Evolutionary conservation across 1,140 invertebrate genomes (phyloP).

Genomic region (Panagrolaimus sp.): DNA sequence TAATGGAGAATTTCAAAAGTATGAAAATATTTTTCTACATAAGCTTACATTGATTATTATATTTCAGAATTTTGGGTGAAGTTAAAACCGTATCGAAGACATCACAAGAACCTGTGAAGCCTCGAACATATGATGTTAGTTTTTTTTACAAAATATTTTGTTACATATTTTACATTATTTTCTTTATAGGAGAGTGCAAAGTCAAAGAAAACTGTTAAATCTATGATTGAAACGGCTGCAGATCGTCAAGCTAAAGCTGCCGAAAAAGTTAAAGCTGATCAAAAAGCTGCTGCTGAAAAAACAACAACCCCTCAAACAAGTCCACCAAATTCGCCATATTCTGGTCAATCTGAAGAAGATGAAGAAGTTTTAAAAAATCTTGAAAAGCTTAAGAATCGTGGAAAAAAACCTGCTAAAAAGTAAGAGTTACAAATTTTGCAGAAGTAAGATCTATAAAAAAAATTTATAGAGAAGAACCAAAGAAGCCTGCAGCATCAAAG

Average conservation of each 20-base stretch:
- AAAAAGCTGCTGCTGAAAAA: constrained; percentile 9
- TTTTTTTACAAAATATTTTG: constrained; percentile 63
- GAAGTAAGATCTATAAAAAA: too few species aligned
- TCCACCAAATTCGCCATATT: constrained; percentile 27
- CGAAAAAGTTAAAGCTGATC: constrained; percentile 17
- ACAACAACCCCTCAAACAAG: constrained; percentile 5
- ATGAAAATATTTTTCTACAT: constrained; percentile 34
- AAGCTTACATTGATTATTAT: constrained; percentile 78
- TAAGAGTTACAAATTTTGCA: constrained; percentile 67
- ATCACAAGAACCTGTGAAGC: constrained; percentile 34
- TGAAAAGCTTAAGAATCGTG: constrained; percentile 51
- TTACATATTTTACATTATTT: constrained; percentile 69
- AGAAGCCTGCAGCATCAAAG: constrained; percentile 50
- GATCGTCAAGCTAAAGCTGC: constrained; percentile 41
- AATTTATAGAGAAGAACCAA: constrained; percentile 18
- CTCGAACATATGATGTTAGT: constrained; percentile 45
- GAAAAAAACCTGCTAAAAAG: constrained; percentile 34
- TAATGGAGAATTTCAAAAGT: constrained; percentile 64
- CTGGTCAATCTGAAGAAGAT: constrained; percentile 42
- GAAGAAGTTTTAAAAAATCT: constrained; percentile 59
- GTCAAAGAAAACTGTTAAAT: constrained; percentile 95
- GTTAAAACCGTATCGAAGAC: constrained; percentile 22
- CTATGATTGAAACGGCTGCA: constrained; percentile 83
- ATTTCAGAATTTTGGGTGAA: constrained; percentile 36
- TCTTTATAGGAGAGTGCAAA: constrained; percentile 81